phyloP scores from a whole-genome alignment of 2,113 vertebrate genomes.

The Zeus faber region DNA sequence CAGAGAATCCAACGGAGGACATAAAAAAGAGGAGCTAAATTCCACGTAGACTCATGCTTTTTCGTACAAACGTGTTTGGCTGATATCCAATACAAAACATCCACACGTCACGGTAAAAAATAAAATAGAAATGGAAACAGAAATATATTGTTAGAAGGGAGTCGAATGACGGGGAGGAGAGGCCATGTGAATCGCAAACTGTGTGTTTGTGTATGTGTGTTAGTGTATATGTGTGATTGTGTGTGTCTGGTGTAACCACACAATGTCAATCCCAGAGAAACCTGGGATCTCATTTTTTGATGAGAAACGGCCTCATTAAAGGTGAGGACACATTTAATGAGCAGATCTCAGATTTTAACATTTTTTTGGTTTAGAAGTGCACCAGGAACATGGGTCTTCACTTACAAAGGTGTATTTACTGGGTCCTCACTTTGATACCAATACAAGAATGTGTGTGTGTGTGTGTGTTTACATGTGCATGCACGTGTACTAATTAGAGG shows the following conservation, averaged over 20 bases:
- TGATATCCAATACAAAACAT: slow-evolving; percentile 81
- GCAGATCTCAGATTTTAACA: not conserved
- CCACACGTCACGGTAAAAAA: slow-evolving; percentile 78
- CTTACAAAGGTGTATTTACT: no score
- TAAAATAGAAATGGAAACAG: slow-evolving; percentile 37
- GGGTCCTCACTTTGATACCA: no score
- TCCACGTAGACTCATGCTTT: slow-evolving; percentile 48
- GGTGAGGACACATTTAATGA: no score
- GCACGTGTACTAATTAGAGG: slow-evolving; percentile 48
- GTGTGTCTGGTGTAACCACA: slow-evolving; percentile 2
- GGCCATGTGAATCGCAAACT: slow-evolving; percentile 14
- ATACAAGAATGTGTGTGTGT: slow-evolving; percentile 38
- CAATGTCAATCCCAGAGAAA: slow-evolving; percentile 18
- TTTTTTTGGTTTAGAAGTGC: no score
- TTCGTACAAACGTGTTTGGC: slow-evolving; percentile 58
- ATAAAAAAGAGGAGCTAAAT: slow-evolving; percentile 23
- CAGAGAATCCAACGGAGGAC: slow-evolving; percentile 18
- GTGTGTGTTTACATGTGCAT: slow-evolving; percentile 55
- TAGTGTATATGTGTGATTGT: not conserved
- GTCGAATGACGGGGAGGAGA: slow-evolving; percentile 15
- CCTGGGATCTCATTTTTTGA: slow-evolving; percentile 20
- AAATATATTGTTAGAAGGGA: slow-evolving; percentile 35
- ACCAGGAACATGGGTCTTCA: no score
- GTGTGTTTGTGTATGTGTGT: not conserved
- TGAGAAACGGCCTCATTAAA: slow-evolving; percentile 10